Evolutionary conservation across 2,113 vertebrate genomes (phyloP).

Genomic region (Pomatostomus ruficeps): DNA sequence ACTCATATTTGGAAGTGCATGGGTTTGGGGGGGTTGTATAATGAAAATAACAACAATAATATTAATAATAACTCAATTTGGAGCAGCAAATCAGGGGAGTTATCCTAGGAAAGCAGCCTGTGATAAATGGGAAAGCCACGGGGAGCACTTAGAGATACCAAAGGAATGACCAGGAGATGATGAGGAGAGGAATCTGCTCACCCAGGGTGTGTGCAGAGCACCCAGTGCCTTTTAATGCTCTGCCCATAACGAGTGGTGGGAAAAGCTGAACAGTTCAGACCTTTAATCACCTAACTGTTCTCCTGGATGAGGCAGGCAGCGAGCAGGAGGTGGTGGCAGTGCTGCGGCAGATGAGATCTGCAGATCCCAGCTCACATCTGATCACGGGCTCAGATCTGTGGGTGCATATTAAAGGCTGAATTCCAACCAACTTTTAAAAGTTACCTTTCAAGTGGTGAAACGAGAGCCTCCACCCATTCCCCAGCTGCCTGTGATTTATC

Average conservation of each 20-base stretch:
- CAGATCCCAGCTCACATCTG: not conserved
- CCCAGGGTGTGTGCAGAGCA: not conserved
- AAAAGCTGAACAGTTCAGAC: not conserved
- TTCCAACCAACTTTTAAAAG: not conserved
- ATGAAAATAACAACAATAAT: not conserved
- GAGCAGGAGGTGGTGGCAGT: not conserved
- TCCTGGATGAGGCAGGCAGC: not conserved
- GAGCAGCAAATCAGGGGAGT: not conserved
- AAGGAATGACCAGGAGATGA: not conserved
- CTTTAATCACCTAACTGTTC: slow-evolving; percentile 1
- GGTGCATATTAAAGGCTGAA: slow-evolving; percentile 44
- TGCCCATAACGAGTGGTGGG: not conserved
- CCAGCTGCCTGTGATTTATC: slow-evolving; percentile 10
- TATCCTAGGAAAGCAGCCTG: not conserved
- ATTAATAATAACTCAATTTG: not conserved
- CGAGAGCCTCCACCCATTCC: not conserved
- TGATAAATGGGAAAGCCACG: not conserved
- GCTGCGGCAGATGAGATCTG: not conserved
- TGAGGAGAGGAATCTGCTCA: not conserved
- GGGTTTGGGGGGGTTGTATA: not conserved
- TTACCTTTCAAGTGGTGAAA: slow-evolving; percentile 21
- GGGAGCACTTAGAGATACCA: not conserved
- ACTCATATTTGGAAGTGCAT: not conserved
- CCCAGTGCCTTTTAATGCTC: not conserved
- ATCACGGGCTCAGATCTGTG: not conserved